phyloP scores from a whole-genome alignment of 2,113 vertebrate genomes.

The Pungitius pungitius region DNA sequence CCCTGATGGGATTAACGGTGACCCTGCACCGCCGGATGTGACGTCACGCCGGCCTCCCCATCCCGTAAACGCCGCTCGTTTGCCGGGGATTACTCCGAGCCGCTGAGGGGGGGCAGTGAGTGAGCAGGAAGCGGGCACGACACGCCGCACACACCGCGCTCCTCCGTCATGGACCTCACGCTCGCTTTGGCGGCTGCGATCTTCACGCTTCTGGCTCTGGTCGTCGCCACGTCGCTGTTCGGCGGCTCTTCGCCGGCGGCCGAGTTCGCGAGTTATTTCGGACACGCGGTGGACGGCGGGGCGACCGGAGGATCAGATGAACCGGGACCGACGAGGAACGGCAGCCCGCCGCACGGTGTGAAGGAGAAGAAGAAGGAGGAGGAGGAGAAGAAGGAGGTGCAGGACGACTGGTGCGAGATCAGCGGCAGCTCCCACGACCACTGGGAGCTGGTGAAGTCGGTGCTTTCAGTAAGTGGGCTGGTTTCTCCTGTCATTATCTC shows the following conservation, averaged over 20 bases:
- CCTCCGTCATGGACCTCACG: slow-evolving; percentile 58
- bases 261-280: slow-evolving; percentile 36
- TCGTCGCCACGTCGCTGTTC: slow-evolving; percentile 70
- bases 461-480: slow-evolving; percentile 61
- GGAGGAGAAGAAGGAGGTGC: not conserved
- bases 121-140: not conserved
- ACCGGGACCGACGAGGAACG: slow-evolving; percentile 44
- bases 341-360: slow-evolving; percentile 31
- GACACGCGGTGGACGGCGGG: not conserved
- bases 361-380: slow-evolving; percentile 4
- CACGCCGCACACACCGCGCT: not conserved
- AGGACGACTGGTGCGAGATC: slow-evolving; percentile 67
- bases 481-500: slow-evolving; percentile 5
- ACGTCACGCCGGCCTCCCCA: slow-evolving; percentile 32
- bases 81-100: slow-evolving; percentile 33
- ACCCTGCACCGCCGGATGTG: slow-evolving; percentile 53
- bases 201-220: slow-evolving; percentile 73
- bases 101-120: not conserved
- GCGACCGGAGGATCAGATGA: slow-evolving; percentile 4
- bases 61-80: slow-evolving; percentile 32
- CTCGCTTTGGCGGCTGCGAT: slow-evolving; percentile 60
- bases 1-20: slow-evolving; percentile 66
- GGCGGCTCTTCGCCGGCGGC: slow-evolving; percentile 37
- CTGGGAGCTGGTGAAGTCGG: slow-evolving; percentile 77
- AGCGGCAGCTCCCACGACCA: slow-evolving; percentile 72